A percentile compares a stretch with the other conserved stretches of the same genome.
These are phyloP conservation scores for Macrotrachela quadricornifera DNA, from an alignment of 1,140 invertebrate species.

Conservation along the genomic window DNA sequence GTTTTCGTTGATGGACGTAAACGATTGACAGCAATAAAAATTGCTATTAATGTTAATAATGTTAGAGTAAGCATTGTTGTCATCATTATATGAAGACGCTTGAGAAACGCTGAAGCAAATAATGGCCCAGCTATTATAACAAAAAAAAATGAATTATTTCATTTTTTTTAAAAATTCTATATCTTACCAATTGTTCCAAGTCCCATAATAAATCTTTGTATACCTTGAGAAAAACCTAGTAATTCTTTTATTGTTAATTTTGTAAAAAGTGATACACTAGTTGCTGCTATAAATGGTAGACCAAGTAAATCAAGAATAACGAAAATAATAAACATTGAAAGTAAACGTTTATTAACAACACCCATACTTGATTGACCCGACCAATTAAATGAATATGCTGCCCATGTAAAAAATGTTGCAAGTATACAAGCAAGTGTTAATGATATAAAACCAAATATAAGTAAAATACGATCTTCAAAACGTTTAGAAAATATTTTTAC, in stretches of 20 bases:
- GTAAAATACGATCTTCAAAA: conserved; percentile 1
- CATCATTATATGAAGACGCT: neutral
- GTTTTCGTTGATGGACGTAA: too few species aligned
- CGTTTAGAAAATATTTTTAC: conserved; percentile 1
- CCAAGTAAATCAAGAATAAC: conserved; percentile 8
- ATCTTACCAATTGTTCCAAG: neutral
- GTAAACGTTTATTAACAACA: neutral
- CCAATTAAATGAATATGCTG: too few species aligned
- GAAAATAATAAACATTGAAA: conserved; percentile 1
- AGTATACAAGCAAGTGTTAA: neutral
- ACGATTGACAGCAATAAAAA: too few species aligned
- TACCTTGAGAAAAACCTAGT: conserved; percentile 8
- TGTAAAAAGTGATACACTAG: conserved; percentile 2
- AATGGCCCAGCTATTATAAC: neutral
- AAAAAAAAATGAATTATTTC: too few species aligned
- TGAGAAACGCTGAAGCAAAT: neutral
- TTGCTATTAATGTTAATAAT: too few species aligned
- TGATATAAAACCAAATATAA: neutral
- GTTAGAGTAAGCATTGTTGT: too few species aligned
- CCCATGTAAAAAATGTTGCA: too few species aligned
- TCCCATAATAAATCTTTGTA: conserved; percentile 3
- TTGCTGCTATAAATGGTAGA: conserved; percentile 5
- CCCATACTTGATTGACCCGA: too few species aligned
- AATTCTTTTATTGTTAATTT: conserved; percentile 2
- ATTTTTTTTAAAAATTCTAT: too few species aligned